Percentiles rank a stretch among this genome's conserved stretches.
Conservation (phyloP, 2,113 vertebrate species). For the Chauna torquata region DNA sequence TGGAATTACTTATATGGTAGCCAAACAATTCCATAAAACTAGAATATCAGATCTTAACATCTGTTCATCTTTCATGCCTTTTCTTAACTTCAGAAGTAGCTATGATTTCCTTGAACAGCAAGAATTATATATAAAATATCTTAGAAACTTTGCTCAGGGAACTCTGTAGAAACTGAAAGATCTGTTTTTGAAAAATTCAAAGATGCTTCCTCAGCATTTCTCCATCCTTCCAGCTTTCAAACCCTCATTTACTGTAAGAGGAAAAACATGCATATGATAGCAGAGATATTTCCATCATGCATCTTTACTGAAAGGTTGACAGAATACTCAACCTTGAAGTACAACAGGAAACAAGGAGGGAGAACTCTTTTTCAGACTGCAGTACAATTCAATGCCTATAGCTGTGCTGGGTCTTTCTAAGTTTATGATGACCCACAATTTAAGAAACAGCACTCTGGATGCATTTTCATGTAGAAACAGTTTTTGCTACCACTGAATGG, state of each 20-base stretch:
- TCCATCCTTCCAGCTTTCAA: not conserved
- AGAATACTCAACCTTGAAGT: not conserved
- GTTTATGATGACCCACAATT: not conserved
- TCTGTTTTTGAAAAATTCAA: not conserved
- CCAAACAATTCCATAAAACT: not conserved
- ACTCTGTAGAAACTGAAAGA: not conserved
- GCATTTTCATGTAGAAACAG: not conserved
- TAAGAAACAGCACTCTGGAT: not conserved
- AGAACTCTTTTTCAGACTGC: not conserved
- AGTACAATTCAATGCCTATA: not conserved
- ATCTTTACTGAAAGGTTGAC: not conserved
- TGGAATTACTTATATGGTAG: not conserved
- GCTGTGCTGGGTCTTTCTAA: not conserved
- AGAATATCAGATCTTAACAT: not conserved
- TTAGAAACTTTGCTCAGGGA: not conserved
- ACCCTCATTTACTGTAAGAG: not conserved
- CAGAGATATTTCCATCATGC: not conserved
- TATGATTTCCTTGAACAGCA: not conserved
- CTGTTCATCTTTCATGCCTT: not conserved
- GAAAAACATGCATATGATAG: not conserved
- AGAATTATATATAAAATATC: not conserved
- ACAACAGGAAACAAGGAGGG: not conserved
- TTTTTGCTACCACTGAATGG: not conserved
- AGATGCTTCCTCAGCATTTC: not conserved
- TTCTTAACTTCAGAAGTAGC: not conserved